Percentiles rank a stretch among this genome's conserved stretches.
These are phyloP conservation scores for Corydoras sp. DNA, from an alignment of 2,113 vertebrate genomes.

Conservation along the genomic window DNA sequence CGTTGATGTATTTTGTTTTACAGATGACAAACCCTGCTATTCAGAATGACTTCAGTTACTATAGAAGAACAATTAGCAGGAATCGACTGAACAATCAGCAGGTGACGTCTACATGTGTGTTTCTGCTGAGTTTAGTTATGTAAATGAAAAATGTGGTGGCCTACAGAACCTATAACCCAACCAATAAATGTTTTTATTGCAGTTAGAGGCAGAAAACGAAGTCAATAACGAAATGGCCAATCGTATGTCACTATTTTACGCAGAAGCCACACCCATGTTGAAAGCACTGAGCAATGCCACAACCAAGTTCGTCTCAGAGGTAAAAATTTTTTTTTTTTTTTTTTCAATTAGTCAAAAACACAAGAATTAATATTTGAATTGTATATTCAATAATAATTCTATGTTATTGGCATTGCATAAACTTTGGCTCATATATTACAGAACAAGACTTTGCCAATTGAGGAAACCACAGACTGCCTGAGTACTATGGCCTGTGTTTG, in stretches of 20 bases:
- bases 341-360: too few species aligned
- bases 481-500: constrained; percentile 95
- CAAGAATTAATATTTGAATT: too few species aligned
- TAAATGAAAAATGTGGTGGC: not conserved
- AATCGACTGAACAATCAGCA: constrained; percentile 84
- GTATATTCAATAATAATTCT: too few species aligned
- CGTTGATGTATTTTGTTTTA: not conserved
- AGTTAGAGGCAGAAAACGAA: too few species aligned
- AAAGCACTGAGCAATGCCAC: too few species aligned
- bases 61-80: constrained; percentile 84
- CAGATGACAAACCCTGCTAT: constrained; percentile 91
- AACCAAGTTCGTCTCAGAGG: too few species aligned
- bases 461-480: constrained; percentile 90
- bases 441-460: constrained; percentile 90
- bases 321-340: too few species aligned
- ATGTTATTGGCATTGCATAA: not conserved
- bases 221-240: too few species aligned
- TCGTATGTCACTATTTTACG: too few species aligned
- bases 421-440: constrained; percentile 43
- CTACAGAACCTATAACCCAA: constrained; percentile 12
- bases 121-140: constrained; percentile 4
- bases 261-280: too few species aligned
- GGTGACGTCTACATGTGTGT: constrained; percentile 49
- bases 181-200: not conserved
- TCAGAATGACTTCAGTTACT: constrained; percentile 90